These are phyloP conservation scores for Otolemur crassicaudatus DNA, from an alignment of 2,797 vertebrate species.

Conservation along the genomic window DNA sequence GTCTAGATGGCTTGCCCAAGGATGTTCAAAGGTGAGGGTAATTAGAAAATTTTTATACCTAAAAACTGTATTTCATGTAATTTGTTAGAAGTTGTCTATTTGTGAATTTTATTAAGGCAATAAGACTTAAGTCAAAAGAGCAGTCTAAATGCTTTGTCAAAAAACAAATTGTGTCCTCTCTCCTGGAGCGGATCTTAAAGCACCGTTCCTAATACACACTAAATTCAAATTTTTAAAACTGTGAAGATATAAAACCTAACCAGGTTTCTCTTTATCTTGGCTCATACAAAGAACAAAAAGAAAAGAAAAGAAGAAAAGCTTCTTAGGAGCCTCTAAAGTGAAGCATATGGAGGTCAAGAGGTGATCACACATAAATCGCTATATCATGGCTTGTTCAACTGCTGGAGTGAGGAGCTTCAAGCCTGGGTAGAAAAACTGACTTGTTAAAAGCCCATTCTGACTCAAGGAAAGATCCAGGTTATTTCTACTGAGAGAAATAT, in stretches of 20 bases:
- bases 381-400: slow-evolving; percentile 49
- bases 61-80: slow-evolving; percentile 3
- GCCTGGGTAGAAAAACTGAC: slow-evolving; percentile 57
- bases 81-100: slow-evolving; percentile 28
- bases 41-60: slow-evolving; percentile 54
- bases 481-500: slow-evolving; percentile 9
- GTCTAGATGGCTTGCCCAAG: slow-evolving; percentile 25
- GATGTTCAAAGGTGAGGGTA: slow-evolving; percentile 58
- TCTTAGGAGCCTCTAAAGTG: slow-evolving; percentile 55
- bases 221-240: slow-evolving; percentile 45
- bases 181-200: neutral
- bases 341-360: slow-evolving; percentile 81
- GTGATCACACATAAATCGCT: slow-evolving; percentile 75
- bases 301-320: slow-evolving; percentile 44
- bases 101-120: neutral
- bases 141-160: neutral
- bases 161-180: neutral
- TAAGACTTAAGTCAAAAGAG: neutral
- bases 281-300: slow-evolving; percentile 68
- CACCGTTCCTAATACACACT: neutral
- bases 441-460: slow-evolving; percentile 59
- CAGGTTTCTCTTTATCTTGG: slow-evolving; percentile 50
- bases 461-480: slow-evolving; percentile 59
- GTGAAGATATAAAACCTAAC: slow-evolving; percentile 2
- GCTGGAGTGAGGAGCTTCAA: slow-evolving; percentile 66